These are phyloP conservation scores for Drosophila tropicalis DNA, from an alignment of 1,140 invertebrate genomes.

Conservation along the genomic window DNA sequence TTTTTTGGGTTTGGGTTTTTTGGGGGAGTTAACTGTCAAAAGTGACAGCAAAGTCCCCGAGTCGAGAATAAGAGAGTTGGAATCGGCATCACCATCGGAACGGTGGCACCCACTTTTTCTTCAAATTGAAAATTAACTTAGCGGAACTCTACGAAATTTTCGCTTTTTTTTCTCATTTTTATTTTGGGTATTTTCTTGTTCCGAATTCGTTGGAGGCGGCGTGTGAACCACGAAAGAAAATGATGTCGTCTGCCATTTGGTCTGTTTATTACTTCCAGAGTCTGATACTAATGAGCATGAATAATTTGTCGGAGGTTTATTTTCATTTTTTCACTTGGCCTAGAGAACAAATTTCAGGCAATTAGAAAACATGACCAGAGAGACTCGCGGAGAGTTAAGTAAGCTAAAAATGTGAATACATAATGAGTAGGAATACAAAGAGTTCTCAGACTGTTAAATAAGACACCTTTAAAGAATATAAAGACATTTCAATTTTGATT, in stretches of 20 bases:
- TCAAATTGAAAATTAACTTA: slow-evolving; percentile 81
- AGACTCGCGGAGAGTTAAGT: slow-evolving; percentile 12
- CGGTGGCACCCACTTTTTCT: slow-evolving; percentile 66
- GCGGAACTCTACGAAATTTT: slow-evolving; percentile 70
- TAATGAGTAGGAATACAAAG: background rate
- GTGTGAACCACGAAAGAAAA: slow-evolving; percentile 59
- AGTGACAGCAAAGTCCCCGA: slow-evolving; percentile 66
- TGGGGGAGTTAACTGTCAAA: slow-evolving; percentile 76
- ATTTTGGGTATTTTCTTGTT: slow-evolving; percentile 1
- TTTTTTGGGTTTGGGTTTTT: background rate
- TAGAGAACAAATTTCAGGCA: slow-evolving; percentile 65
- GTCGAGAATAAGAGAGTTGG: slow-evolving; percentile 22
- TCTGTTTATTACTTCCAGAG: slow-evolving; percentile 16
- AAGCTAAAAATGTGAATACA: slow-evolving; percentile 30
- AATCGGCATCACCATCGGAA: slow-evolving; percentile 25
- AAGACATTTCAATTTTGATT: background rate
- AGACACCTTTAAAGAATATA: background rate
- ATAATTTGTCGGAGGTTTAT: slow-evolving; percentile 50
- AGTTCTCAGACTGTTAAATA: slow-evolving; percentile 25
- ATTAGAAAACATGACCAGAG: slow-evolving; percentile 62
- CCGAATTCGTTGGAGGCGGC: slow-evolving; percentile 54
- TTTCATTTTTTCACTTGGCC: slow-evolving; percentile 26
- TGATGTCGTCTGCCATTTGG: slow-evolving; percentile 52
- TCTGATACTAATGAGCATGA: slow-evolving; percentile 65
- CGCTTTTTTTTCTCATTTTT: slow-evolving; percentile 33